Conservation (phyloP, 2,797 vertebrate genomes). For the Chelon auratus region DNA sequence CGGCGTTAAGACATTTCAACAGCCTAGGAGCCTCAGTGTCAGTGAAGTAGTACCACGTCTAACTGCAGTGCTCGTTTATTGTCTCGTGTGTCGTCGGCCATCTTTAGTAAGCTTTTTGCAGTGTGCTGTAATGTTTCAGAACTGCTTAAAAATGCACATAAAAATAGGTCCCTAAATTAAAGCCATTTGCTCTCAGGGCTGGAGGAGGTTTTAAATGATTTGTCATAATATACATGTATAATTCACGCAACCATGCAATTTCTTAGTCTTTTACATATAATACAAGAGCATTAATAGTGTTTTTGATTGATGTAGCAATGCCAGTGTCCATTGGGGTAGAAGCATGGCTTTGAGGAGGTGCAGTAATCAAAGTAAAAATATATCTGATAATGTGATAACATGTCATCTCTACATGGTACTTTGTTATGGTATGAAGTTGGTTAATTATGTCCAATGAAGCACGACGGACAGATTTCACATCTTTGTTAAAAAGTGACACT, state of each 20-base stretch:
- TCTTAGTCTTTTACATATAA: constrained; percentile 86
- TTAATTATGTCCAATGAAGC: constrained; percentile 73
- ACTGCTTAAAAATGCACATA: constrained; percentile 81
- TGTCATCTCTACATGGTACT: constrained; percentile 59
- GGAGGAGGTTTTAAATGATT: constrained; percentile 78
- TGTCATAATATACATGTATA: constrained; percentile 83
- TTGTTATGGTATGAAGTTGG: constrained; percentile 65
- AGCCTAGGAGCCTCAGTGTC: constrained; percentile 58
- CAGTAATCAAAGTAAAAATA: constrained; percentile 74
- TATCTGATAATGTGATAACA: constrained; percentile 59
- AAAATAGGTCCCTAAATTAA: constrained; percentile 82
- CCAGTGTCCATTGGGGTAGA: constrained; percentile 69
- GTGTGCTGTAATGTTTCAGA: constrained; percentile 74
- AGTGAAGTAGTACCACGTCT: constrained; percentile 50
- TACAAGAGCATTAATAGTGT: constrained; percentile 83
- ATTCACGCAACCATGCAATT: constrained; percentile 87
- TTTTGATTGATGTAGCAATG: constrained; percentile 72
- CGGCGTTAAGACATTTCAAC: constrained; percentile 53
- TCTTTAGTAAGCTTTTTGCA: constrained; percentile 66
- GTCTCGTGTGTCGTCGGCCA: constrained; percentile 62
- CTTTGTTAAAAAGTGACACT: constrained; percentile 86
- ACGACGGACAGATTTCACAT: constrained; percentile 75
- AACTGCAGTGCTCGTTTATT: constrained; percentile 45
- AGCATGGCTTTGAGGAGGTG: constrained; percentile 68
- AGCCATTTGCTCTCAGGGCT: constrained; percentile 76